Conservation (phyloP, 2,113 vertebrate species). For the Pelusios castaneus region DNA sequence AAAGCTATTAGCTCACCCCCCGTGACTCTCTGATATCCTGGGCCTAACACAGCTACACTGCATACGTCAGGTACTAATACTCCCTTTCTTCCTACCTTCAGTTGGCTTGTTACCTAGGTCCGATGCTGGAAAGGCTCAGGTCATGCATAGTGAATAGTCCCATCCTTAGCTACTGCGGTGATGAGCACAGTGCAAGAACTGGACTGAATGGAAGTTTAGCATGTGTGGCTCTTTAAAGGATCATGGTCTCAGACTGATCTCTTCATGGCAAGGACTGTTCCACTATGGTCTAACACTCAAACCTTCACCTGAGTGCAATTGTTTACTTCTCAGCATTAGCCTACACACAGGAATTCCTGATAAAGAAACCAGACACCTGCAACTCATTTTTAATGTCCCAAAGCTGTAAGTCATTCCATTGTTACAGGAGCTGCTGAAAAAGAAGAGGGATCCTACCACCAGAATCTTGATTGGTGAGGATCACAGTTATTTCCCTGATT, state of each 20-base stretch:
- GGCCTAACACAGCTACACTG: too few species aligned
- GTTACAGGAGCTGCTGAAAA: background rate
- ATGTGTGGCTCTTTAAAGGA: too few species aligned
- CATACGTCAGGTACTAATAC: too few species aligned
- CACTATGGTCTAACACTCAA: background rate
- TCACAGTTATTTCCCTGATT: rapidly evolving
- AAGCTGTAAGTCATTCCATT: background rate
- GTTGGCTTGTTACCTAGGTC: too few species aligned
- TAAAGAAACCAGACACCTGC: background rate
- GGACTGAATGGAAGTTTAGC: too few species aligned
- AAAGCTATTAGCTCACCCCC: too few species aligned
- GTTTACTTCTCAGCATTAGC: background rate
- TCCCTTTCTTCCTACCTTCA: too few species aligned
- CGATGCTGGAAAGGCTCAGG: too few species aligned
- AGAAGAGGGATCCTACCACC: background rate
- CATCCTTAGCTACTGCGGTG: too few species aligned
- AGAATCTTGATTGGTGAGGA: background rate
- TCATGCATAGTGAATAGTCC: too few species aligned
- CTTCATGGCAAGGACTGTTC: rapidly evolving
- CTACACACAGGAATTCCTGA: background rate
- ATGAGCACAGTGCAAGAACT: too few species aligned
- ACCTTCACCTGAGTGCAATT: background rate
- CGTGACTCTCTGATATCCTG: too few species aligned
- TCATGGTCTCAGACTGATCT: background rate
- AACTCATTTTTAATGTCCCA: background rate